These are phyloP conservation scores for Ellobium chinense DNA, from an alignment of 2,888 invertebrate genomes.

Conservation along the genomic window DNA sequence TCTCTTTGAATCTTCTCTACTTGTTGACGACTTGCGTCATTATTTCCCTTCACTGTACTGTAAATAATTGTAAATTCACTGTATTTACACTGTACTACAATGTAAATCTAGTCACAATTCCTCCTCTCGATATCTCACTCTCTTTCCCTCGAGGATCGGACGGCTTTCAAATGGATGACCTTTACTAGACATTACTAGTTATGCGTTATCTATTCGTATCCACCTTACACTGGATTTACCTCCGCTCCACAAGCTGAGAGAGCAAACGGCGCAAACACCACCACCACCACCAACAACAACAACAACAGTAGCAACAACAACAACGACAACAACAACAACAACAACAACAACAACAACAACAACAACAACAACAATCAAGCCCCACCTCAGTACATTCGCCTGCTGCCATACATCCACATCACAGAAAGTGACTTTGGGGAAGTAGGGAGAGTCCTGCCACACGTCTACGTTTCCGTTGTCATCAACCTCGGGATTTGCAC, in stretches of 20 bases:
- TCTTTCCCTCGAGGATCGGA: too few relatives aligned
- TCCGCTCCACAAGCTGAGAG: background rate
- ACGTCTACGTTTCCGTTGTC: background rate
- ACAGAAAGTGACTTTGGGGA: constrained; percentile 61
- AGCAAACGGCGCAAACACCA: background rate
- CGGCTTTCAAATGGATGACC: too few relatives aligned
- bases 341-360: background rate
- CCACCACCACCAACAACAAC: too few relatives aligned
- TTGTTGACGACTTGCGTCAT: too few relatives aligned
- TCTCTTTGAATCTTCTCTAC: too few relatives aligned
- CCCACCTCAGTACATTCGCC: constrained; percentile 42
- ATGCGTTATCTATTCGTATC: too few relatives aligned
- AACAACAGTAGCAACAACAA: background rate
- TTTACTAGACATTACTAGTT: too few relatives aligned
- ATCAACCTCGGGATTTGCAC: constrained; percentile 41
- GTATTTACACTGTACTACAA: too few relatives aligned
- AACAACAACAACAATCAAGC: background rate
- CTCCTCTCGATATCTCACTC: too few relatives aligned
- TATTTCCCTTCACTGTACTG: too few relatives aligned
- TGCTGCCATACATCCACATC: constrained; percentile 53
- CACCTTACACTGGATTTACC: background rate
- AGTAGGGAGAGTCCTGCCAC: constrained; percentile 64
- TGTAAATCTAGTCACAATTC: too few relatives aligned
- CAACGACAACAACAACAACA: background rate
- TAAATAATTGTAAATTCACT: too few relatives aligned